Conservation (phyloP, 2,113 vertebrate species). For the Synchiropus splendidus region DNA sequence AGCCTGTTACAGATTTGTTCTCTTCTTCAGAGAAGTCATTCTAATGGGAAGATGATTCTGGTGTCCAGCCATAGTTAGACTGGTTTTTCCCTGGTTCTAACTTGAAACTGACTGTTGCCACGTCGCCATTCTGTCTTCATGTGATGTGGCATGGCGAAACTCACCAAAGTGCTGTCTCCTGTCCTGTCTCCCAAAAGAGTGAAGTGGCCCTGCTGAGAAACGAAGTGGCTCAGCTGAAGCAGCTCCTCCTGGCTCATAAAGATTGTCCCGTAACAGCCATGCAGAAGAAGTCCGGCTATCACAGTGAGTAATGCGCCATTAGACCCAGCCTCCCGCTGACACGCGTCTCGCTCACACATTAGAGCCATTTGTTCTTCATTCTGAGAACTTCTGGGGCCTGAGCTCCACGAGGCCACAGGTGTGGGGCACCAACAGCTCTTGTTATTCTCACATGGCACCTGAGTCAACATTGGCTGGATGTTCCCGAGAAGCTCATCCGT, state of each 20-base stretch:
- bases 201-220: conserved; percentile 99
- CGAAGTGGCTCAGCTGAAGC: conserved; percentile 99
- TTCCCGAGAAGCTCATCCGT: no score
- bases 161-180: conserved; percentile 36
- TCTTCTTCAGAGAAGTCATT: no score
- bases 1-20: no score
- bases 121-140: conserved; percentile 7
- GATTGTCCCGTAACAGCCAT: conserved; percentile 99
- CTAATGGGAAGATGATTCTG: no score
- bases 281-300: conserved; percentile 99
- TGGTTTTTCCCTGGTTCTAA: no score
- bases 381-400: conserved; percentile 8
- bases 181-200: conserved; percentile 75
- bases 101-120: not conserved
- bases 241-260: conserved; percentile 99
- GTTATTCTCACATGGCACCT: conserved; percentile 17
- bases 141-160: conserved; percentile 3
- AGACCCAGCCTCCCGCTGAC: conserved; percentile 72
- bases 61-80: no score
- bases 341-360: no score
- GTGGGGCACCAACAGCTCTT: conserved; percentile 3
- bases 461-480: conserved; percentile 26
- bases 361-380: no score
- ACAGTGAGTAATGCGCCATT: conserved; percentile 97
- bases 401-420: conserved; percentile 54